These are phyloP conservation scores for Caiman crocodilus DNA, from an alignment of 2,797 vertebrate species.

Conservation along the genomic window DNA sequence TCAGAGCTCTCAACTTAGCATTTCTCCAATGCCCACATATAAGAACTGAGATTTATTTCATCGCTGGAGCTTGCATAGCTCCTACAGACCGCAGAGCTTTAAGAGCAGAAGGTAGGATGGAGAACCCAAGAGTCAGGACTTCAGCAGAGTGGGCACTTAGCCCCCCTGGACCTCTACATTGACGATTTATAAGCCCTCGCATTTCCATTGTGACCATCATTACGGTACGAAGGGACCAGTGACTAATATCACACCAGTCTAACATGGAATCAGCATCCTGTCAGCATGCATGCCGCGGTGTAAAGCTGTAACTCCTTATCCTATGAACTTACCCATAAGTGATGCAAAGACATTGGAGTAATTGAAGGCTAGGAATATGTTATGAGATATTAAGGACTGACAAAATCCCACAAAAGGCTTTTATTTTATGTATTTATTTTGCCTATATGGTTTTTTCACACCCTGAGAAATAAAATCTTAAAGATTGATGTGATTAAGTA, in stretches of 20 bases:
- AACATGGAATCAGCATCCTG: too few relatives aligned
- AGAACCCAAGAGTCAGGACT: background rate
- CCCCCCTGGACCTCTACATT: background rate
- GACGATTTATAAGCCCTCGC: background rate
- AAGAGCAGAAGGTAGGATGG: background rate
- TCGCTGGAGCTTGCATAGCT: background rate
- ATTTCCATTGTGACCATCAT: background rate
- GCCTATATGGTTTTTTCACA: too few relatives aligned
- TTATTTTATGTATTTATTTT: too few relatives aligned
- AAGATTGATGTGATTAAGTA: too few relatives aligned
- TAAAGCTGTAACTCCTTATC: background rate
- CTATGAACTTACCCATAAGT: background rate
- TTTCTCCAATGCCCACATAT: background rate
- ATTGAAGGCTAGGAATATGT: too few relatives aligned
- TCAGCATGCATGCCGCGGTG: fast-evolving
- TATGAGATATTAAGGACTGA: background rate
- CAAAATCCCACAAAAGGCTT: too few relatives aligned
- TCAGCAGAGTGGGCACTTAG: background rate
- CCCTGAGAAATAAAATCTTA: too few relatives aligned
- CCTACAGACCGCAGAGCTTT: background rate
- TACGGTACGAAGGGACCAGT: background rate
- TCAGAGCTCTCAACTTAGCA: background rate
- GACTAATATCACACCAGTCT: background rate
- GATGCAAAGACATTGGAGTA: background rate
- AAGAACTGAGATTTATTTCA: background rate